Conservation (phyloP, 1,140 invertebrate genomes). For the Leptoteleia sp. region DNA sequence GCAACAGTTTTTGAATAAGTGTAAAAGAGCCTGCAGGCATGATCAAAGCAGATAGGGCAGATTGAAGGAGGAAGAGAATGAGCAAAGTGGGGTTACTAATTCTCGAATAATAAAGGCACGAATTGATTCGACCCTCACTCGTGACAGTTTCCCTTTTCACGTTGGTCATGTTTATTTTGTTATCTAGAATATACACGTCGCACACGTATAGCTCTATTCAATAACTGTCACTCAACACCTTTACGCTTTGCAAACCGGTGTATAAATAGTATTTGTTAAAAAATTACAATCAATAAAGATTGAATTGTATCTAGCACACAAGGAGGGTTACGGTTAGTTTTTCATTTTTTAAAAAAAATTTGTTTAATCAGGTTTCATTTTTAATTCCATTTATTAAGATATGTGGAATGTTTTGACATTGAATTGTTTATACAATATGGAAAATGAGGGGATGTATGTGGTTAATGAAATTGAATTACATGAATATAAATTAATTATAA, state of each 20-base stretch:
- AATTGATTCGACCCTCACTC: conserved; percentile 74
- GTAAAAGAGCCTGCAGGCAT: conserved; percentile 66
- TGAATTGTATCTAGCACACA: too few relatives aligned
- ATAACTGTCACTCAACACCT: conserved; percentile 41
- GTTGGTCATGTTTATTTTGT: conserved; percentile 75
- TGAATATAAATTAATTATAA: too few relatives aligned
- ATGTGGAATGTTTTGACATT: too few relatives aligned
- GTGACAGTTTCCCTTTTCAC: conserved; percentile 63
- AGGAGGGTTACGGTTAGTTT: too few relatives aligned
- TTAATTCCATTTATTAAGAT: too few relatives aligned
- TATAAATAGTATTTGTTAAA: too few relatives aligned
- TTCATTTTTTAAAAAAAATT: too few relatives aligned
- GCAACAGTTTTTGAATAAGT: conserved; percentile 63
- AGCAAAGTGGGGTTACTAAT: conserved; percentile 80
- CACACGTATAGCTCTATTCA: conserved; percentile 22
- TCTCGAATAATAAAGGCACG: conserved; percentile 80
- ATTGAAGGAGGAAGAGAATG: conserved; percentile 57
- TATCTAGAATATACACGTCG: conserved; percentile 50
- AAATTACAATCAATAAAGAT: too few relatives aligned
- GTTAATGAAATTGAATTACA: too few relatives aligned
- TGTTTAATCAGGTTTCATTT: too few relatives aligned
- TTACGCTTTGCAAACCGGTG: not conserved
- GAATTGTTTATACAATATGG: too few relatives aligned
- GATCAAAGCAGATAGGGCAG: conserved; percentile 62
- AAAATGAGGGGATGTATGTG: too few relatives aligned